Percentiles rank a stretch among this genome's conserved stretches.
phyloP scores from a whole-genome alignment of 2,888 invertebrate species.

The Drosophila pseudotakahashii region DNA sequence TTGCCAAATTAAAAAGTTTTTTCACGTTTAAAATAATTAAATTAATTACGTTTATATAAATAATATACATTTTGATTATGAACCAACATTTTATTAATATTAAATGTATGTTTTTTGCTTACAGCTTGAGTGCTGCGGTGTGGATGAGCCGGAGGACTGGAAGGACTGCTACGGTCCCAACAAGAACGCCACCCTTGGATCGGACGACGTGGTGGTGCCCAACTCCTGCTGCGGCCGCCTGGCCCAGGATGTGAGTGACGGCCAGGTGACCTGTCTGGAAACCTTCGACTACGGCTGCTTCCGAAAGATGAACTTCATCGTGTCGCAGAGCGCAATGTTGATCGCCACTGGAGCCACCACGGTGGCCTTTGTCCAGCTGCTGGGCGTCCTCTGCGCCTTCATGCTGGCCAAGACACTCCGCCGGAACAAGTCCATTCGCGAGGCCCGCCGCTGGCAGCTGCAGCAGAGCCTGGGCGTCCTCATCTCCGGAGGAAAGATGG shows the following conservation, averaged over 20 bases:
- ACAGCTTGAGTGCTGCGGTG: constrained; percentile 89
- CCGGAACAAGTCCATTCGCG: constrained; percentile 89
- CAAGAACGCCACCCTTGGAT: constrained; percentile 53
- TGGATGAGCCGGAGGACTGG: constrained; percentile 88
- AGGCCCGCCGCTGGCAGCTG: constrained; percentile 88
- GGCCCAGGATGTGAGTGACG: constrained; percentile 33
- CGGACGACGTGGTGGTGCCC: constrained; percentile 85
- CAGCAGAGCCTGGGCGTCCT: constrained; percentile 83
- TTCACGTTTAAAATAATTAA: no score
- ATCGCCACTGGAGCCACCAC: constrained; percentile 91
- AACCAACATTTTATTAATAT: no score
- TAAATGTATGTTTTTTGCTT: neutral
- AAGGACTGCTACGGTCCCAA: constrained; percentile 64
- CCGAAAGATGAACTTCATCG: constrained; percentile 86
- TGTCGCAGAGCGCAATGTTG: constrained; percentile 89
- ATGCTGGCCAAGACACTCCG: constrained; percentile 94
- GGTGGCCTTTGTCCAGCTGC: constrained; percentile 92
- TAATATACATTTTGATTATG: no score
- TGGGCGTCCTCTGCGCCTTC: constrained; percentile 95
- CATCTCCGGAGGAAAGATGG: constrained; percentile 80
- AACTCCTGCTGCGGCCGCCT: constrained; percentile 86
- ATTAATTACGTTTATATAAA: no score
- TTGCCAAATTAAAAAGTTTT: no score
- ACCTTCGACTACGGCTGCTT: constrained; percentile 86
- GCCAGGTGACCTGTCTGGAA: constrained; percentile 68